phyloP scores from a whole-genome alignment of 2,888 invertebrate genomes.

The Perizoma flavofasciatum region DNA sequence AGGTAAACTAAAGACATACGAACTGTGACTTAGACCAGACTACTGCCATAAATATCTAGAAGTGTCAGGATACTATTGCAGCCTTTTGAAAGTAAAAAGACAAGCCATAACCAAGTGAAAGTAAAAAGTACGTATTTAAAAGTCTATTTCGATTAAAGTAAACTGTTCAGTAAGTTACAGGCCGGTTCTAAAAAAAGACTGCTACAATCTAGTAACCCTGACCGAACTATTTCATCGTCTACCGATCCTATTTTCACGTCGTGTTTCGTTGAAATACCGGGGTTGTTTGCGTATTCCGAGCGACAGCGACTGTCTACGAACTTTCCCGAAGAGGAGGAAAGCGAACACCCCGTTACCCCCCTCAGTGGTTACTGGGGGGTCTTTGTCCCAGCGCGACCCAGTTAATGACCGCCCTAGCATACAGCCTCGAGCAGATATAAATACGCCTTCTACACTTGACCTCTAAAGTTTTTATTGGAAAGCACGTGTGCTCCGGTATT shows the following conservation, averaged over 20 bases:
- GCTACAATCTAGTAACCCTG: conserved; percentile 34
- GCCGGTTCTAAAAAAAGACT: conserved; percentile 22
- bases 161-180: conserved; percentile 1
- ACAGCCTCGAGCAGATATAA: conserved; percentile 81
- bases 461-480: conserved; percentile 83
- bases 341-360: conserved; percentile 71
- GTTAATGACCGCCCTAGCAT: conserved; percentile 81
- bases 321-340: conserved; percentile 57
- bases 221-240: conserved; percentile 32
- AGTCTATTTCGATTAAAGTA: not conserved
- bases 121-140: not conserved
- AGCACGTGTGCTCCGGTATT: conserved; percentile 71
- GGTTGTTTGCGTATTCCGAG: conserved; percentile 56
- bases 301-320: conserved; percentile 51
- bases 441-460: conserved; percentile 84
- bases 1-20: too few species aligned
- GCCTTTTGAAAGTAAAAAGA: not conserved
- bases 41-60: not conserved
- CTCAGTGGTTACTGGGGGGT: conserved; percentile 64
- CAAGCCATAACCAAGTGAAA: too few species aligned
- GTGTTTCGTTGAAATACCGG: conserved; percentile 62
- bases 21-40: too few species aligned
- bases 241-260: conserved; percentile 36
- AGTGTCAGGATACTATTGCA: not conserved
- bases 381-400: conserved; percentile 81